Evolutionary conservation across 2,113 vertebrate species (phyloP).

Genomic region (Hippolais icterina): DNA sequence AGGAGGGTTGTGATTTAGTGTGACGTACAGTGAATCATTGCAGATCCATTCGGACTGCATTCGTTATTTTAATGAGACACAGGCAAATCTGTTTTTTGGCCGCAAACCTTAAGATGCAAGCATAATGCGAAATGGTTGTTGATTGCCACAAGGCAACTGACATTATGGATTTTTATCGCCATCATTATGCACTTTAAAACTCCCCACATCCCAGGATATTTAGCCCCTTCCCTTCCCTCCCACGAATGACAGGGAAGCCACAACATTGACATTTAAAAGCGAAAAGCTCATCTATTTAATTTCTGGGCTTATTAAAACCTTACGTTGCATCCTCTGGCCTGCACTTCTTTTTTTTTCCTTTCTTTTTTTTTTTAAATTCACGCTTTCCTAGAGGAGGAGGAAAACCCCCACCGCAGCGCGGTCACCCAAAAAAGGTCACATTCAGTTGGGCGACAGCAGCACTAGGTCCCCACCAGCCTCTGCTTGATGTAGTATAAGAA

Average conservation of each 20-base stretch:
- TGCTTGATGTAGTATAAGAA: constrained; percentile 80
- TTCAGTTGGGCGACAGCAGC: constrained; percentile 63
- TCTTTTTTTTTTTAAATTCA: background rate
- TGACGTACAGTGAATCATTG: constrained; percentile 77
- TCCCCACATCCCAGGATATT: constrained; percentile 12
- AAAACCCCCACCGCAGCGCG: background rate
- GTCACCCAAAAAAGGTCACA: constrained; percentile 74
- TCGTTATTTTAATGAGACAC: constrained; percentile 78
- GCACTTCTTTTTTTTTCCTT: background rate
- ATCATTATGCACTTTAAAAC: constrained; percentile 40
- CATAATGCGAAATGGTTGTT: constrained; percentile 67
- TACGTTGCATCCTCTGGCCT: background rate
- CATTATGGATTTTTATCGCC: constrained; percentile 74
- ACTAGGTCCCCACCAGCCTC: constrained; percentile 63
- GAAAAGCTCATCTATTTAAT: background rate
- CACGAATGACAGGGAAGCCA: background rate
- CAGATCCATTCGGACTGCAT: constrained; percentile 63
- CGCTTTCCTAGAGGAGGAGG: background rate
- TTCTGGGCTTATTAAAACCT: background rate
- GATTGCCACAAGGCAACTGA: constrained; percentile 83
- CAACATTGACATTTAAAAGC: background rate
- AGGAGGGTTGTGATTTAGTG: constrained; percentile 81
- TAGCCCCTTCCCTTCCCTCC: background rate
- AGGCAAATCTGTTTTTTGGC: constrained; percentile 64
- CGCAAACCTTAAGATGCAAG: constrained; percentile 72